Percentiles rank a stretch among this genome's conserved stretches.
phyloP scores from a whole-genome alignment of 2,888 invertebrate species.

The Pyrrhia umbra region DNA sequence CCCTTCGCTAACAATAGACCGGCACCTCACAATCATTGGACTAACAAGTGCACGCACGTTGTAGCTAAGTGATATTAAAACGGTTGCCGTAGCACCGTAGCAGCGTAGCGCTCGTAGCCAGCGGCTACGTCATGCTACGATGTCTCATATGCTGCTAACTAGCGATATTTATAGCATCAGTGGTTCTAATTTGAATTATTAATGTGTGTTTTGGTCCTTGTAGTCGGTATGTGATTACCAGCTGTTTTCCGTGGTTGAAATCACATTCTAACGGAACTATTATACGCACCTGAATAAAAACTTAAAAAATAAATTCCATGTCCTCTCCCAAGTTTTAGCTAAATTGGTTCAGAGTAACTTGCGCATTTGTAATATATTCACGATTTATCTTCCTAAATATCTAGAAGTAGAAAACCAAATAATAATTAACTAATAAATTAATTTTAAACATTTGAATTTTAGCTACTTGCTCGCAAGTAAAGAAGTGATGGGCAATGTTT shows the following conservation, averaged over 20 bases:
- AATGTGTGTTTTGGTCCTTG: background rate
- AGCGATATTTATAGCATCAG: conserved; percentile 13
- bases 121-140: conserved; percentile 46
- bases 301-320: too few species aligned
- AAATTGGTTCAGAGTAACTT: too few species aligned
- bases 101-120: conserved; percentile 57
- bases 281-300: too few species aligned
- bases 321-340: too few species aligned
- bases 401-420: too few species aligned
- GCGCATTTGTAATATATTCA: too few species aligned
- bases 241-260: background rate
- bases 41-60: conserved; percentile 44
- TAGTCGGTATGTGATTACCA: background rate
- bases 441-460: too few species aligned
- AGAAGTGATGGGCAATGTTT: too few species aligned
- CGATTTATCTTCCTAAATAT: too few species aligned
- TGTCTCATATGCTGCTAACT: conserved; percentile 18
- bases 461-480: too few species aligned
- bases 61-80: conserved; percentile 47
- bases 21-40: conserved; percentile 35
- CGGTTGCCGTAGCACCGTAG: conserved; percentile 51
- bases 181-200: conserved; percentile 30
- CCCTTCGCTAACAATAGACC: conserved; percentile 20
- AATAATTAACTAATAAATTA: too few species aligned
- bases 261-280: too few species aligned